A percentile compares a stretch with the other conserved stretches of the same genome.
Conservation (phyloP, 2,888 invertebrate genomes). For the Chrysolina oricalcia region DNA sequence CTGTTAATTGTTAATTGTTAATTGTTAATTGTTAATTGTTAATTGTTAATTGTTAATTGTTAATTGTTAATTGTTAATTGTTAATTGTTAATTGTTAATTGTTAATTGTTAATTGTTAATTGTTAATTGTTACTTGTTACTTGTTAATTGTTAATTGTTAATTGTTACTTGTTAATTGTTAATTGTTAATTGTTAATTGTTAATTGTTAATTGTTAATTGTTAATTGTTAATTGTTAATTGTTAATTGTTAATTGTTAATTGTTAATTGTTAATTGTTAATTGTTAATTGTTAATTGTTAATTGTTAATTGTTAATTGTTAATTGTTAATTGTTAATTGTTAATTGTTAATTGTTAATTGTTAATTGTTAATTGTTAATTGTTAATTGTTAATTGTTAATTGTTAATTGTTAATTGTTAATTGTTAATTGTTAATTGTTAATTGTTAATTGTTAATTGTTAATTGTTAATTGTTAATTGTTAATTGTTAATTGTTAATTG, state of each 20-base stretch:
- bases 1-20: not conserved
- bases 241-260: conserved; percentile 27
- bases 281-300: conserved; percentile 27
- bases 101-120: conserved; percentile 1
- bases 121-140: not conserved
- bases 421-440: too few relatives aligned
- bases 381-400: too few relatives aligned
- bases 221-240: conserved; percentile 29
- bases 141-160: conserved; percentile 1
- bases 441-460: too few relatives aligned
- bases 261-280: conserved; percentile 28
- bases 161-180: conserved; percentile 23
- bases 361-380: too few relatives aligned
- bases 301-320: conserved; percentile 21
- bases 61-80: conserved; percentile 1
- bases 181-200: conserved; percentile 26
- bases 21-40: conserved; percentile 1
- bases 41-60: not conserved
- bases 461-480: too few relatives aligned
- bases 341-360: too few relatives aligned
- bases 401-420: too few relatives aligned
- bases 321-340: not conserved
- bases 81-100: conserved; percentile 1
- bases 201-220: conserved; percentile 24
- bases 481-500: too few relatives aligned